Base-by-base conservation (phyloP, 2,797 vertebrate species). In the Pseudocheirus occidentalis region DNA sequence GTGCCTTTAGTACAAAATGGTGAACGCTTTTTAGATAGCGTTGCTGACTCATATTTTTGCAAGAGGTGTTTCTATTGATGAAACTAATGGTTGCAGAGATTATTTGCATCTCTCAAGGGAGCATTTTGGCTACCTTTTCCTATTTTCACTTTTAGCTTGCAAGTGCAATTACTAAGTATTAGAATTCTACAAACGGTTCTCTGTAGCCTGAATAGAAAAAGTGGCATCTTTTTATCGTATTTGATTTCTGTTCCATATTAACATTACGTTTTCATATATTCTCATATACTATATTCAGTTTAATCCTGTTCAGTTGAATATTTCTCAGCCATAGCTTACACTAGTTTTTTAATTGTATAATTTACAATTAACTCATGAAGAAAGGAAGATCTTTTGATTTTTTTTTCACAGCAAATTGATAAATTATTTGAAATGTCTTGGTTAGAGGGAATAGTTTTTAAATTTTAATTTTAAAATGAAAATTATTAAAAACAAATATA, bases 1-100 rank as follows among this genome's bases (percentile, higher is more conserved):
- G 97, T 98, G 96, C 95, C 40, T 90, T 97, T 89, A 93, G 95
- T 87, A 29, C 66, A 40, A 40, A 55, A 16, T 3, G 1, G 5
- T 2, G 0, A 46, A 34, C 4, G 92, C 50, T 14, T 4, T 0
- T 1, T 40, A 4, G 28, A 27, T 91, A 0, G 52, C 27, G 1
- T 56, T 24, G 93, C 90, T 93, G 13, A 92, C 52, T 53, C 57
- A 92, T 1, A n/a, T 59, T 55, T 95, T 50, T 58, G 46, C 57
- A 55, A 96, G 96, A 92, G 92, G 89, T 14, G 90, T 55, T 91
- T 52, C 93, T 91, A 46, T 94, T 52, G 56, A 53, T 7, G n/a
- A 50, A 56, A 0, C 34, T 62, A n/a, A 31, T 90, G 5, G 24
- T 18, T 54, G 24, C 24, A 2, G 16, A 0, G 10, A 46, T 5